phyloP scores from a whole-genome alignment of 1,140 invertebrate species.

The Idris sp. region DNA sequence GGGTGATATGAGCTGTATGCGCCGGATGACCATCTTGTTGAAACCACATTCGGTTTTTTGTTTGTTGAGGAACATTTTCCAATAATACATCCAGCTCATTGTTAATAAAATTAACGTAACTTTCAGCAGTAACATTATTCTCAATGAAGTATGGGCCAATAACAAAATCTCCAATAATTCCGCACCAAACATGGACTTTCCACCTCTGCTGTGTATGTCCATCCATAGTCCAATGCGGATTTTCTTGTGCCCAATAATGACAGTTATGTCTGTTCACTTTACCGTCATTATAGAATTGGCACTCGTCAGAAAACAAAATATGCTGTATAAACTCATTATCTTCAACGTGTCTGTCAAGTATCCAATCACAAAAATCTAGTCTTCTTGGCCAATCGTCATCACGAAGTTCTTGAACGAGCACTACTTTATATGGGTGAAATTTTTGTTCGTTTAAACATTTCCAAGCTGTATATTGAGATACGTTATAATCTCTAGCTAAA shows the following conservation, averaged over 20 bases:
- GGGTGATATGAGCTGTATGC: too few species aligned
- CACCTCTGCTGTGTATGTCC: constrained; percentile 2
- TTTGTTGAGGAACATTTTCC: too few species aligned
- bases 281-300: not conserved
- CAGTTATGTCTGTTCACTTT: constrained; percentile 4
- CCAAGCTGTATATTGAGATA: not conserved
- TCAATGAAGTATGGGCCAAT: constrained; percentile 2
- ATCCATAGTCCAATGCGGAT: not conserved
- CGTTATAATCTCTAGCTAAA: too few species aligned
- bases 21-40: too few species aligned
- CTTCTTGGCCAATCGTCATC: not conserved
- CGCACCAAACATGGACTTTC: constrained; percentile 3
- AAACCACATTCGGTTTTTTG: too few species aligned
- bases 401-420: not conserved
- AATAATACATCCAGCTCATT: too few species aligned
- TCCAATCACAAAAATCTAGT: not conserved
- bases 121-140: not conserved
- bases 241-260: constrained; percentile 2
- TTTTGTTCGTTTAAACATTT: not conserved
- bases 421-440: not conserved
- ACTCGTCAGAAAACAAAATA: not conserved
- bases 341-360: not conserved
- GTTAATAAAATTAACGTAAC: constrained; percentile 2
- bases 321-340: not conserved
- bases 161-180: not conserved